Evolutionary conservation across 2,797 vertebrate species (phyloP).

Genomic region (Anomalospiza imberbis): DNA sequence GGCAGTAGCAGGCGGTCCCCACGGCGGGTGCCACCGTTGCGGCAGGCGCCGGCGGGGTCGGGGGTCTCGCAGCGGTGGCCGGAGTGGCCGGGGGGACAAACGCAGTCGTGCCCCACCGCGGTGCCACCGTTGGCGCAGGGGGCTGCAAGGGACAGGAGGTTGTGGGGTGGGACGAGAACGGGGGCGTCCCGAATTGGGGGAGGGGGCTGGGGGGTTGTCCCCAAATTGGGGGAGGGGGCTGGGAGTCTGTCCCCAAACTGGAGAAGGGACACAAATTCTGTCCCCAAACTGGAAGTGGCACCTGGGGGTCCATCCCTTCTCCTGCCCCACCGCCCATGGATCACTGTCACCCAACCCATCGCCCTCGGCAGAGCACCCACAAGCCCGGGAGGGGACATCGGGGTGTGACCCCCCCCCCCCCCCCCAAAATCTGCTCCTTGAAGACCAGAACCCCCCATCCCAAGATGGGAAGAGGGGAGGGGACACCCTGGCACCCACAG

Average conservation of each 20-base stretch:
- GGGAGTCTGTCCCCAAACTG: too few relatives aligned
- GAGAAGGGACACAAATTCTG: too few relatives aligned
- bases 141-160: not conserved
- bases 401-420: too few relatives aligned
- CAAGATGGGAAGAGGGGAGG: not conserved
- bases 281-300: not conserved
- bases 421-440: not conserved
- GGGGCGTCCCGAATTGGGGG: not conserved
- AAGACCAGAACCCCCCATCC: not conserved
- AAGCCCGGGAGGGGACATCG: not conserved
- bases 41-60: not conserved
- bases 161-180: rapidly evolving
- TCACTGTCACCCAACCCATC: not conserved
- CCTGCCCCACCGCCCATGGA: too few relatives aligned
- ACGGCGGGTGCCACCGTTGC: not conserved
- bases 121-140: not conserved
- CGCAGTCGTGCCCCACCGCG: not conserved
- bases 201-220: not conserved
- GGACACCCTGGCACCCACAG: not conserved
- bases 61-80: not conserved
- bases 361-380: not conserved
- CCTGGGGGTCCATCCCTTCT: not conserved
- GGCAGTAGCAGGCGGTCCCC: not conserved
- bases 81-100: not conserved
- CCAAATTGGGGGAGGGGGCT: too few relatives aligned